Conservation (phyloP, 2,797 vertebrate species). For the Clarias laeviceps region DNA sequence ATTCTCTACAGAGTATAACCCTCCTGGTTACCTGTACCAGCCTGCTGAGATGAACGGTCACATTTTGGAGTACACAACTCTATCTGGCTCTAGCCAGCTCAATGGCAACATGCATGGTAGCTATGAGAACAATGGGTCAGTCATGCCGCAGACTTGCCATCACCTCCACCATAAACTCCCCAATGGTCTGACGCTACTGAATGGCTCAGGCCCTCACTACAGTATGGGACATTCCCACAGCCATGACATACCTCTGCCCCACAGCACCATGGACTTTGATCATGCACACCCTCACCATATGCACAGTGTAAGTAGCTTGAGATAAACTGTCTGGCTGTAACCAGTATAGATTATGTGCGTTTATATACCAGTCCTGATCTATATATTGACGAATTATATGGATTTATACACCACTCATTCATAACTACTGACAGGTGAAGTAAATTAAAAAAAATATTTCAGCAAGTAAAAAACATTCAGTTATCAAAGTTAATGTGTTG, state of each 20-base stretch:
- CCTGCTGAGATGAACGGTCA: slow-evolving; percentile 84
- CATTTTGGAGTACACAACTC: slow-evolving; percentile 83
- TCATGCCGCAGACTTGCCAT: slow-evolving; percentile 80
- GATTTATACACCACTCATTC: no score
- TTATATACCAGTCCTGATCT: neutral
- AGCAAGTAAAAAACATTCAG: no score
- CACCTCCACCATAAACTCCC: slow-evolving; percentile 85
- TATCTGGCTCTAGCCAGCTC: slow-evolving; percentile 76
- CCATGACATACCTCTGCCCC: slow-evolving; percentile 73
- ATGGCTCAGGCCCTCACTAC: slow-evolving; percentile 75
- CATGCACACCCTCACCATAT: slow-evolving; percentile 77
- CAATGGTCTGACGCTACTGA: slow-evolving; percentile 78
- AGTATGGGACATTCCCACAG: slow-evolving; percentile 69
- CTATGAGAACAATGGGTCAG: slow-evolving; percentile 74
- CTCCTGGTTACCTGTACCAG: slow-evolving; percentile 88
- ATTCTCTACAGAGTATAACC: slow-evolving; percentile 83
- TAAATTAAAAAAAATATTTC: no score
- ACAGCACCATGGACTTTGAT: slow-evolving; percentile 77
- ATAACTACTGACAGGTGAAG: no score
- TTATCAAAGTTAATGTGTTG: no score
- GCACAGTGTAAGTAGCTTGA: slow-evolving; percentile 72
- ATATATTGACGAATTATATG: neutral
- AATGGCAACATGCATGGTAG: slow-evolving; percentile 78
- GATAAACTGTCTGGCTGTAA: slow-evolving; percentile 25
- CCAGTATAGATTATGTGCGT: neutral